A percentile compares a stretch with the other conserved stretches of the same genome.
Conservation (phyloP, 2,888 invertebrate species). For the Lissocephala sabroskyi region DNA sequence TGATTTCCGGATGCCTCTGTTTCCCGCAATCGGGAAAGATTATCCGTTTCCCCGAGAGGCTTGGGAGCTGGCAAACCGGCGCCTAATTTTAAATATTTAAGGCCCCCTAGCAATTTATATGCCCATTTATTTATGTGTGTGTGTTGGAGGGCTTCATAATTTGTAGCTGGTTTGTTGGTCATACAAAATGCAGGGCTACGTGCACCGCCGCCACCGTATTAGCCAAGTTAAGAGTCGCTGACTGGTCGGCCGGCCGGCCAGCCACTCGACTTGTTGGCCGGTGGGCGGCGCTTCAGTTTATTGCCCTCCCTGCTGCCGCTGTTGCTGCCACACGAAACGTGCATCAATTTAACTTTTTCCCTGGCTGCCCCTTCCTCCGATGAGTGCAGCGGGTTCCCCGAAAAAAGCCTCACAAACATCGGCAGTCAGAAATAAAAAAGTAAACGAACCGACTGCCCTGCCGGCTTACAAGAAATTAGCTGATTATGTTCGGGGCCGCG, state of each 20-base stretch:
- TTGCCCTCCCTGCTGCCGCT: conserved; percentile 17
- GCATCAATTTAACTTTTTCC: conserved; percentile 50
- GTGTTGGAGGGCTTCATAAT: conserved; percentile 33
- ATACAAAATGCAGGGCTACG: conserved; percentile 56
- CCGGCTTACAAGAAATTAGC: conserved; percentile 29
- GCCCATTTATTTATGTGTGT: neutral
- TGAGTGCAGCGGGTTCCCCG: too few species aligned
- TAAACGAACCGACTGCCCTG: neutral
- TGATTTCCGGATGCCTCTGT: too few species aligned
- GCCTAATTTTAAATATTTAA: conserved; percentile 59
- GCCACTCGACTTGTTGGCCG: conserved; percentile 5
- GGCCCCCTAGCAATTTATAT: conserved; percentile 38
- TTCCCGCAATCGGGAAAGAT: too few species aligned
- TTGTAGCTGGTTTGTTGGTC: conserved; percentile 35
- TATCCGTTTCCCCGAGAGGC: conserved; percentile 5
- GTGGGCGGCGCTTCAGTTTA: conserved; percentile 18
- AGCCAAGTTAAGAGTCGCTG: conserved; percentile 15
- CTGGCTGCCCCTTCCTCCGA: neutral
- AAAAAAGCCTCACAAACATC: too few species aligned
- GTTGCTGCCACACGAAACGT: conserved; percentile 39
- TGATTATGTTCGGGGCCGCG: conserved; percentile 8
- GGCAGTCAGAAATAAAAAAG: neutral
- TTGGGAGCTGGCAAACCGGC: conserved; percentile 15
- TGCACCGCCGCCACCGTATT: conserved; percentile 27
- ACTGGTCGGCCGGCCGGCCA: conserved; percentile 16